phyloP scores from a whole-genome alignment of 2,797 vertebrate genomes.

The Hafferia zeledoni region DNA sequence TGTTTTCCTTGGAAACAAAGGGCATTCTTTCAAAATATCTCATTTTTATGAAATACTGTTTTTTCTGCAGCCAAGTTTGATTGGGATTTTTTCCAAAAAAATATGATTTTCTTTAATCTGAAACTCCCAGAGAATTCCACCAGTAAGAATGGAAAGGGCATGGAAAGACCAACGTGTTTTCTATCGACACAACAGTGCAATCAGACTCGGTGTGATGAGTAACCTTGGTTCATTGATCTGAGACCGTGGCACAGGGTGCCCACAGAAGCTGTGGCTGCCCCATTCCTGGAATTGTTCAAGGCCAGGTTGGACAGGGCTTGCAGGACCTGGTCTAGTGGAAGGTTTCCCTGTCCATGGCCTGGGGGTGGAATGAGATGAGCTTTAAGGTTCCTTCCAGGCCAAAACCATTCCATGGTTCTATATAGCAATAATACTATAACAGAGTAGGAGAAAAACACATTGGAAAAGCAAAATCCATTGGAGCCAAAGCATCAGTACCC shows the following conservation, averaged over 20 bases:
- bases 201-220: background rate
- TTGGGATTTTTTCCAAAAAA: constrained; percentile 18
- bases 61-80: constrained; percentile 24
- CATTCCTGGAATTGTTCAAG: background rate
- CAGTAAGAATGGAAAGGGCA: background rate
- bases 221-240: background rate
- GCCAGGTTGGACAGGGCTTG: fast-evolving
- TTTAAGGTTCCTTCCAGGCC: background rate
- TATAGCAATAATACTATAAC: background rate
- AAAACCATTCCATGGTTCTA: background rate
- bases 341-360: background rate
- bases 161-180: background rate
- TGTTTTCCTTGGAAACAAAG: constrained; percentile 54
- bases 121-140: background rate
- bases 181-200: background rate
- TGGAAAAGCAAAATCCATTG: background rate
- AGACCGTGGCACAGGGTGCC: background rate
- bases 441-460: background rate
- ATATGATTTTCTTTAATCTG: background rate
- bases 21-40: constrained; percentile 24
- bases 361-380: background rate
- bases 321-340: background rate
- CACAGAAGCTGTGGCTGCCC: background rate
- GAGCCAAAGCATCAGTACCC: background rate
- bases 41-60: constrained; percentile 34